phyloP scores from a whole-genome alignment of 2,888 invertebrate species.

The Globia sparganii region DNA sequence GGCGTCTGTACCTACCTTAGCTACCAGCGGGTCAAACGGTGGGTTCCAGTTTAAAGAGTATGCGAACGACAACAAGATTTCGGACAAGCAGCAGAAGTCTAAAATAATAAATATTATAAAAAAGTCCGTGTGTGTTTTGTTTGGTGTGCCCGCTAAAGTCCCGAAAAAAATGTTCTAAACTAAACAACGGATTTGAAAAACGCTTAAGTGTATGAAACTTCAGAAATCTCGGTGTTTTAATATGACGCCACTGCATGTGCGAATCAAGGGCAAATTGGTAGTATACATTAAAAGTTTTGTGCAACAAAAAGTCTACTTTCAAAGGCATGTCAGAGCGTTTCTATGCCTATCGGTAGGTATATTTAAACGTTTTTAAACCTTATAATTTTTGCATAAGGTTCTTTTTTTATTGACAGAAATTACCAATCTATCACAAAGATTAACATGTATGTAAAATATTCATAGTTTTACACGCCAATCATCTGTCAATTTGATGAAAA shows the following conservation, averaged over 20 bases:
- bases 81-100: not conserved
- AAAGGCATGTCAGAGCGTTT: not conserved
- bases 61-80: not conserved
- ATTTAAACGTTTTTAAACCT: not conserved
- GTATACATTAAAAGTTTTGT: not conserved
- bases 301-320: not conserved
- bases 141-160: not conserved
- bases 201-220: not conserved
- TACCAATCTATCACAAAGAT: constrained; percentile 4
- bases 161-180: not conserved
- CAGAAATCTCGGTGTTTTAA: not conserved
- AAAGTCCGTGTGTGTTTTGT: not conserved
- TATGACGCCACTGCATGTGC: not conserved
- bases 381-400: not conserved
- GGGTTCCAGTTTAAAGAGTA: not conserved
- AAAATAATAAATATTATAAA: not conserved
- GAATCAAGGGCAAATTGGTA: not conserved
- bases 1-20: not conserved
- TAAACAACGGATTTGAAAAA: not conserved
- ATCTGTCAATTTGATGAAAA: constrained; percentile 21
- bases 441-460: constrained; percentile 20
- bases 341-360: too few species aligned
- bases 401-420: not conserved
- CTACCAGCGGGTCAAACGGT: not conserved
- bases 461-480: constrained; percentile 23